These are phyloP conservation scores for Drosophila neonasuta DNA, from an alignment of 2,888 invertebrate genomes.

Conservation along the genomic window DNA sequence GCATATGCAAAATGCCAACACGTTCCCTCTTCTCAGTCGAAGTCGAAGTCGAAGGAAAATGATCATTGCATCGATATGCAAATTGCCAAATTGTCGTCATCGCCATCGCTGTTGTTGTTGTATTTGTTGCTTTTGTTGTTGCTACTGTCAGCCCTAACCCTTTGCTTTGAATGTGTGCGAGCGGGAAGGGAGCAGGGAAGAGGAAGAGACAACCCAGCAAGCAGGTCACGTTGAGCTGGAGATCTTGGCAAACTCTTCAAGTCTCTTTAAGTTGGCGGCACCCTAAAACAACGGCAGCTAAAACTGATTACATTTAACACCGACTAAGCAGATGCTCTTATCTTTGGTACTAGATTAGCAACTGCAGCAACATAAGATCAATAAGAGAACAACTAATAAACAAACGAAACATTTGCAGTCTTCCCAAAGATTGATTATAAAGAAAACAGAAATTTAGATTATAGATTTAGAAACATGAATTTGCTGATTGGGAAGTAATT, in stretches of 20 bases:
- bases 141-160: conserved; percentile 56
- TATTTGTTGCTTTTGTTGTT: conserved; percentile 1
- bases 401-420: too few species aligned
- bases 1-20: conserved; percentile 65
- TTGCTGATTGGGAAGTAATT: too few species aligned
- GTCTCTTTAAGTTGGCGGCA: conserved; percentile 48
- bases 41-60: conserved; percentile 5
- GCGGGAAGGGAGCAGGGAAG: neutral
- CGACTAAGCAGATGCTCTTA: too few species aligned
- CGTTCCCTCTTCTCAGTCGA: conserved; percentile 49
- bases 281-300: conserved; percentile 46
- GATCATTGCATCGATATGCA: conserved; percentile 68
- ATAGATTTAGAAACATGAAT: too few species aligned
- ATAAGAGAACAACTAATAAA: too few species aligned
- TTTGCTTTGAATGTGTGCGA: neutral
- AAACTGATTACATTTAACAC: neutral
- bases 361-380: too few species aligned
- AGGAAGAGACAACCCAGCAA: conserved; percentile 32
- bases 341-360: too few species aligned
- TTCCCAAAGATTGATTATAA: too few species aligned
- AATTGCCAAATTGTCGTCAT: conserved; percentile 68
- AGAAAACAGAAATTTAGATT: too few species aligned
- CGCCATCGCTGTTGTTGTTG: conserved; percentile 24
- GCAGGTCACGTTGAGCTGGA: conserved; percentile 42
- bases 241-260: conserved; percentile 28